Evolutionary conservation across 2,888 invertebrate species (phyloP), one percentile per base, ranked within the genome.

Genomic region (Pseudoips prasinana): DNA sequence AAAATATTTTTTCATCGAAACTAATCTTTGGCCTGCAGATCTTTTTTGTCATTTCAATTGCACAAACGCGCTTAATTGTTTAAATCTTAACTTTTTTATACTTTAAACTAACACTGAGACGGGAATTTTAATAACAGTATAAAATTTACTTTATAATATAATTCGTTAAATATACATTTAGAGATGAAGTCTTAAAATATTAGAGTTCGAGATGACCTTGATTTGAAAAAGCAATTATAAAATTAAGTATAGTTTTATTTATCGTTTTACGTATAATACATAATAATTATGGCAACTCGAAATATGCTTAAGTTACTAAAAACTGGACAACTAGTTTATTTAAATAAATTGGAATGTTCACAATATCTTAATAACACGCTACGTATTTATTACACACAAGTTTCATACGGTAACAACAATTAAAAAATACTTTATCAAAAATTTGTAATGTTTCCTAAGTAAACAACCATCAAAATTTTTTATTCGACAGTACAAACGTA

Each of bases 1-100:
- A 49, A 57, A 55, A 62, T 57, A 64, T 60, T 57, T 62, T 48
- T 57, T 62, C 62, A 33, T 65, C 64, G 40, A 69, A 66, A 69
- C 78, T 87, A 84, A 82, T 87, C 87, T 87, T 87, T 87, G 87
- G 87, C 81, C 81, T 77, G 67, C 86, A 87, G 86, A 86, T 86
- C 85, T 79, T 79, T 68, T 60, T 54, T 56, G 55, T 46, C 47
- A 56, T 53, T 51, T 46, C 53, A 70, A 72, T 76, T 75, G 81
- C 83, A 81, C 84, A 53, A 51, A 57, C 46, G 68, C 71, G 72
- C 71, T 65, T 56, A 64, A 57, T 59, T 49, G 49, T 49, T 46
- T 39, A 41, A 36, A 42, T 46, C 41, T 57, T 56, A n/a, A 50
- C 40, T 25, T 36, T 52, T 52, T 32, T 41, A 35, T 48, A 32